Base-by-base conservation (phyloP, 2,888 invertebrate species). In the Epiblema foenella region DNA sequence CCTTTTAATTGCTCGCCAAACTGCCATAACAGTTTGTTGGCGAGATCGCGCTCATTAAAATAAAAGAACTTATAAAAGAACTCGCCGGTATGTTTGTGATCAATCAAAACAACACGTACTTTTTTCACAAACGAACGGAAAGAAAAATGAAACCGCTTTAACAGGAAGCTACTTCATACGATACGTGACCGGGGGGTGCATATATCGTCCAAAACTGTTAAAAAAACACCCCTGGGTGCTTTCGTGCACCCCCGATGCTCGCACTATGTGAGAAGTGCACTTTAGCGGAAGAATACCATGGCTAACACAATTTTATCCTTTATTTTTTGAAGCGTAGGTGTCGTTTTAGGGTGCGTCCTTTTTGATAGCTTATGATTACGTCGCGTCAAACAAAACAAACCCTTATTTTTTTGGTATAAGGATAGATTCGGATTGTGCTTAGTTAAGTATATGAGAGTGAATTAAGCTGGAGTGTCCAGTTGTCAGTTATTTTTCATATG, bases 151-250 rank as follows among this genome's bases (percentile, higher is more conserved):
- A 86, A 86, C 84, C 85, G 85, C 86, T 90, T 89, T 91, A 89
- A 85, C 90, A 88, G 89, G 89, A 88, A 89, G 90, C 90, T 86
- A 88, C 89, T 92, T 88, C 90, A 90, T 92, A 89, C 85, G 86
- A 86, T 87, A 93, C 93, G 93, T 93, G 93, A 92, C 90, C 84
- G 80, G 33, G 85, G 89, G 93, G 93, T 91, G 91, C 90, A 91
- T 92, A 91, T 86, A 89, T 89, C 87, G 87, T 80, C 80, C 81
- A 81, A 85, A 88, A 87, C 89, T 89, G 89, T 88, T 89, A 91
- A 91, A 89, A 90, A 90, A 90, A 81, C 80, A 90, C 89, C 87
- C 84, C 80, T 87, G 89, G 89, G 85, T 79, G 77, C 83, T 78
- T 67, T 57, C 68, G 24, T 71, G 65, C 70, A 70, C 65, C 65